Evolutionary conservation across 2,888 invertebrate species (phyloP).

Genomic region (Bellardia bayeri): DNA sequence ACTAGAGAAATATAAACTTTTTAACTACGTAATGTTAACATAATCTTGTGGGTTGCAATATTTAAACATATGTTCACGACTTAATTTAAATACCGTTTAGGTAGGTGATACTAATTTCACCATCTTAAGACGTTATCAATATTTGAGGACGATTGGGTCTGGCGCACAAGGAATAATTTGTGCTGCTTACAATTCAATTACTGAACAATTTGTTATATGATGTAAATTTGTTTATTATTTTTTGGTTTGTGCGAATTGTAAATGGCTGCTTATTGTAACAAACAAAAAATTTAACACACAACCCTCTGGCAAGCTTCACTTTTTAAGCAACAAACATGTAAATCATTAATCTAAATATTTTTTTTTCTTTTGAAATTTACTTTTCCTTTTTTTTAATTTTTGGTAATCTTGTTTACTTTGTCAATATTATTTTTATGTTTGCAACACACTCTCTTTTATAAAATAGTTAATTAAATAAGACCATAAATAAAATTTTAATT

Average conservation of each 20-base stretch:
- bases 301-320: background rate
- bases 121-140: slow-evolving; percentile 98
- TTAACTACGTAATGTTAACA: slow-evolving; percentile 49
- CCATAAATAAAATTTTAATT: background rate
- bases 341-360: background rate
- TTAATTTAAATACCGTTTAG: slow-evolving; percentile 98
- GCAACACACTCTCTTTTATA: slow-evolving; percentile 2
- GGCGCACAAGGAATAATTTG: slow-evolving; percentile 99
- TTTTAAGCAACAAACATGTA: background rate
- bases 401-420: background rate
- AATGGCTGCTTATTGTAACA: no score
- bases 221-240: no score
- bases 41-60: slow-evolving; percentile 64
- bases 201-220: no score
- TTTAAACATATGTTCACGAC: slow-evolving; percentile 87
- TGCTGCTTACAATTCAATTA: no score
- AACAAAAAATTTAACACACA: background rate
- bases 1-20: background rate
- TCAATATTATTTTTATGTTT: slow-evolving; percentile 3
- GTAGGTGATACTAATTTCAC: slow-evolving; percentile 99
- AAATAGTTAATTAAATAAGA: background rate
- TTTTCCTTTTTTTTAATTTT: slow-evolving; percentile 1
- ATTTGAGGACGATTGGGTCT: slow-evolving; percentile 98
- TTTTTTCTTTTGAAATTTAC: background rate
- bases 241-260: no score